A percentile compares a stretch with the other conserved stretches of the same genome.
Evolutionary conservation across 2,888 invertebrate species (phyloP).

Genomic region (Pimpla rufipes): DNA sequence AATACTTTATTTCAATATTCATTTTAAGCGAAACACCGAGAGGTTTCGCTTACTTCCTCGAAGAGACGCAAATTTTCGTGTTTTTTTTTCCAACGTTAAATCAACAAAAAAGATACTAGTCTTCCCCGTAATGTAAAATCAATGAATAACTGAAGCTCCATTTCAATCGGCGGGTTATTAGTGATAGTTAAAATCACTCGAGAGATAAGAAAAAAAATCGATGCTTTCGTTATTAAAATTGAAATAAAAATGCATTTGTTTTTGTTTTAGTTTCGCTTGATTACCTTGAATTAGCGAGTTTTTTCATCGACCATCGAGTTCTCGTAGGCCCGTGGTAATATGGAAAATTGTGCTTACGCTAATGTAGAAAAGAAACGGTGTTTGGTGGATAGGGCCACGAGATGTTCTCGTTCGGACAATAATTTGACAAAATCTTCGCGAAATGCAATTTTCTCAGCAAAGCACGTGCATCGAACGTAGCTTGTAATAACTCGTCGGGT

Average conservation of each 20-base stretch:
- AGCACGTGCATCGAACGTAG: conserved; percentile 77
- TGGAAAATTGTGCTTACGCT: conserved; percentile 43
- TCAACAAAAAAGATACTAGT: conserved; percentile 14
- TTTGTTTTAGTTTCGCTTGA: neutral
- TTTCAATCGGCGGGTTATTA: conserved; percentile 6
- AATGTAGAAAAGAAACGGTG: neutral
- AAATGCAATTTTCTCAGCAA: conserved; percentile 71
- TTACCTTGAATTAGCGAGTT: neutral
- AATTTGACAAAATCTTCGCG: conserved; percentile 51
- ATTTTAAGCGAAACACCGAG: neutral
- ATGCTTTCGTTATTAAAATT: neutral
- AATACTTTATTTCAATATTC: conserved; percentile 1
- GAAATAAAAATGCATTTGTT: neutral
- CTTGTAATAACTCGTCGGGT: conserved; percentile 18
- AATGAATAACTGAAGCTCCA: neutral
- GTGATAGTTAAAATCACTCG: neutral
- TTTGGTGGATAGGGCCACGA: conserved; percentile 33
- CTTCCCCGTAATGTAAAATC: neutral
- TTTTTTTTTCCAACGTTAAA: conserved; percentile 9
- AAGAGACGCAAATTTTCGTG: neutral
- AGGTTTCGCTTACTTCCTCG: neutral
- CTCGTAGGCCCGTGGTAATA: conserved; percentile 6
- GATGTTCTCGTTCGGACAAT: conserved; percentile 32
- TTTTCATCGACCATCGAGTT: conserved; percentile 19
- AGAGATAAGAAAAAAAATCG: neutral